These are phyloP conservation scores for Rhinichthys klamathensis DNA, from an alignment of 2,113 vertebrate genomes.

Conservation along the genomic window DNA sequence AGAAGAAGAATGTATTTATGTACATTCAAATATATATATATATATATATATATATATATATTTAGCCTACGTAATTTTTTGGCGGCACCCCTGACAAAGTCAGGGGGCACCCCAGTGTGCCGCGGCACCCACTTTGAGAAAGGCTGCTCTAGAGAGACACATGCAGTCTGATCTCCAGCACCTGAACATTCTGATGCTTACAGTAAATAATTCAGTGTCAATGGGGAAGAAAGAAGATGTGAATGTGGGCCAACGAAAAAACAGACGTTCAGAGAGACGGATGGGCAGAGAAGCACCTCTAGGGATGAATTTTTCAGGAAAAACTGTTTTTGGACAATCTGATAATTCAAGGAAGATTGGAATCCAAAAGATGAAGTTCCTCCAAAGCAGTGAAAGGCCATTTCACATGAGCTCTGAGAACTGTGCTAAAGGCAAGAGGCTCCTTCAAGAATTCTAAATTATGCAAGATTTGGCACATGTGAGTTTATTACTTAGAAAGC, in stretches of 20 bases:
- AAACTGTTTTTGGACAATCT: not conserved
- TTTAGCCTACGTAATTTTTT: too few species aligned
- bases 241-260: conserved; percentile 13
- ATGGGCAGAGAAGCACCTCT: conserved; percentile 8
- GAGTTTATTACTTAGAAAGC: conserved; percentile 19
- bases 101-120: too few species aligned
- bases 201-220: conserved; percentile 40
- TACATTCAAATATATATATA: too few species aligned
- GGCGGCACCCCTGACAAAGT: too few species aligned
- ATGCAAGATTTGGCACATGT: conserved; percentile 14
- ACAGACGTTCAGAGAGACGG: not conserved
- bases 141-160: too few species aligned
- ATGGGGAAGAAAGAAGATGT: not conserved
- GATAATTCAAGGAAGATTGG: not conserved
- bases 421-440: not conserved
- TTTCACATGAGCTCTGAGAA: conserved; percentile 39
- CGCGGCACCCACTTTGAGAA: too few species aligned
- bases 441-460: conserved; percentile 11
- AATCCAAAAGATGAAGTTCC: not conserved
- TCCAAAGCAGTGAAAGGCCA: conserved; percentile 43
- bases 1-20: too few species aligned
- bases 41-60: too few species aligned
- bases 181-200: not conserved
- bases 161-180: not conserved
- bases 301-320: not conserved